Evolutionary conservation across 1,140 invertebrate genomes (phyloP).

Genomic region (silkworm (Bombyx mori)): DNA sequence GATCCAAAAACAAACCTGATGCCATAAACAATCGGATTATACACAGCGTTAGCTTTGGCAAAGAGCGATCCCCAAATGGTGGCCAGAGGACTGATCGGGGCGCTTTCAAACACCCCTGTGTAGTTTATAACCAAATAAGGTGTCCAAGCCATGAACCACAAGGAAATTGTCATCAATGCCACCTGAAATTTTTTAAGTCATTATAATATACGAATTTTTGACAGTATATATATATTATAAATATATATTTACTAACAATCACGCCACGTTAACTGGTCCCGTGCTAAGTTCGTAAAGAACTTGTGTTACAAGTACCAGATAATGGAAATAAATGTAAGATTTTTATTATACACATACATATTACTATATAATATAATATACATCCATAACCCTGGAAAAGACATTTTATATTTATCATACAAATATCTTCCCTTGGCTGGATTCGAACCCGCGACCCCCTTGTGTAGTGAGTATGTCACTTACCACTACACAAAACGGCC

Average conservation of each 20-base stretch:
- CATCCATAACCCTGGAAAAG: too few species aligned
- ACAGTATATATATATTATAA: not conserved
- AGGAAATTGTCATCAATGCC: conserved; percentile 79
- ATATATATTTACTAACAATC: not conserved
- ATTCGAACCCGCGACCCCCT: too few species aligned
- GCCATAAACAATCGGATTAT: conserved; percentile 80
- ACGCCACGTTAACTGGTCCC: too few species aligned
- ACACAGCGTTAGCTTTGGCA: conserved; percentile 77
- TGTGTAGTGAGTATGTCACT: too few species aligned
- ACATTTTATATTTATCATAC: too few species aligned
- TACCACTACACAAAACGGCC: too few species aligned
- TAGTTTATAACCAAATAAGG: conserved; percentile 82
- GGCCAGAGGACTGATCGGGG: conserved; percentile 75
- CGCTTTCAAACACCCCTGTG: conserved; percentile 76
- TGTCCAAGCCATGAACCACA: conserved; percentile 85
- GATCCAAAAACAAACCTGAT: conserved; percentile 59
- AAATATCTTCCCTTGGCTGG: too few species aligned
- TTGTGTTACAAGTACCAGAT: too few species aligned
- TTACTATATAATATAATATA: too few species aligned
- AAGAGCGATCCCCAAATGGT: conserved; percentile 80
- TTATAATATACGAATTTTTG: conserved; percentile 5
- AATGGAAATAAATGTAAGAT: too few species aligned
- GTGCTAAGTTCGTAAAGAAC: too few species aligned
- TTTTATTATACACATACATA: too few species aligned
- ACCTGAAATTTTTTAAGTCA: conserved; percentile 62